Evolutionary conservation across 2,113 vertebrate species (phyloP).

Genomic region (Epinephelus lanceolatus): DNA sequence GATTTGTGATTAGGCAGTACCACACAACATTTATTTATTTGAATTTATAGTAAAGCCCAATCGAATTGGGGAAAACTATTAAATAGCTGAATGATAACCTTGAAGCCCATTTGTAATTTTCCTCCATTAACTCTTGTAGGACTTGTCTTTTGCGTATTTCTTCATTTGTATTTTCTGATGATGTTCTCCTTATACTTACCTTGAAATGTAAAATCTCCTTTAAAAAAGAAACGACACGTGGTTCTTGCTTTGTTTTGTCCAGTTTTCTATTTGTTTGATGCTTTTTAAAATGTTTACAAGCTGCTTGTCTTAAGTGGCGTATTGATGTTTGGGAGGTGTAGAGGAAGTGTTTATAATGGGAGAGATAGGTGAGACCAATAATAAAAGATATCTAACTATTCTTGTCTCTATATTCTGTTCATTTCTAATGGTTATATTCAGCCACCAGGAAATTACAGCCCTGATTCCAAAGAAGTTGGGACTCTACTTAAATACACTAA

Average conservation of each 20-base stretch:
- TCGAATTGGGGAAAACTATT: conserved; percentile 26
- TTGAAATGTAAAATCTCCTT: conserved; percentile 57
- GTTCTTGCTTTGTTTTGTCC: conserved; percentile 62
- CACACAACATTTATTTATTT: conserved; percentile 66
- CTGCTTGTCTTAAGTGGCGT: conserved; percentile 78
- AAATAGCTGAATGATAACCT: too few species aligned
- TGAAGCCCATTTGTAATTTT: conserved; percentile 1
- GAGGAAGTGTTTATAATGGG: conserved; percentile 58
- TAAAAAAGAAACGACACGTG: conserved; percentile 24
- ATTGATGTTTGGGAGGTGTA: conserved; percentile 56
- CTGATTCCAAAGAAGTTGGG: too few species aligned
- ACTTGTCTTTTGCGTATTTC: conserved; percentile 14
- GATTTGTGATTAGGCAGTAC: conserved; percentile 61
- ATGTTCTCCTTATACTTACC: conserved; percentile 37
- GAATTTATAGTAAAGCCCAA: conserved; percentile 39
- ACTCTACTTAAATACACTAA: too few species aligned
- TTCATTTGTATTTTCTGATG: conserved; percentile 31
- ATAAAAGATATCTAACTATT: conserved; percentile 61
- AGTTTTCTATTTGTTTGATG: conserved; percentile 68
- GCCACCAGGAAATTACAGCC: not conserved
- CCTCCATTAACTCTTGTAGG: not conserved
- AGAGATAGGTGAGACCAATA: conserved; percentile 65
- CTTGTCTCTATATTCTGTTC: conserved; percentile 4
- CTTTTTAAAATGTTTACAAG: conserved; percentile 84
- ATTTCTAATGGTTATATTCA: not conserved